phyloP scores from a whole-genome alignment of 2,888 invertebrate genomes.

The Phytoseiulus persimilis region DNA sequence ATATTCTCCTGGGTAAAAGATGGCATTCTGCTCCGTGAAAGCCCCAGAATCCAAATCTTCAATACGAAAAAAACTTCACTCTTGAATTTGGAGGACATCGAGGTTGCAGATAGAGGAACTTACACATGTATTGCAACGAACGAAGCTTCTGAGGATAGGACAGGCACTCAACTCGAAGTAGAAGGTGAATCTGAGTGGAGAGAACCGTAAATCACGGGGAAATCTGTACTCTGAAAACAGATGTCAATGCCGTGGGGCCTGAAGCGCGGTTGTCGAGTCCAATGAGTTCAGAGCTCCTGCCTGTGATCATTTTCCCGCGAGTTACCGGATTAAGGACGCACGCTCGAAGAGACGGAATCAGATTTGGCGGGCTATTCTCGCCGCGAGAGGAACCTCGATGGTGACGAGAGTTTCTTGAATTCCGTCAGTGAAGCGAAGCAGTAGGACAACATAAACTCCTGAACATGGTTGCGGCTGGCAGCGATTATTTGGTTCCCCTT shows the following conservation, averaged over 20 bases:
- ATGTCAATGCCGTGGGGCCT: no score
- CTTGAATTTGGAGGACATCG: neutral
- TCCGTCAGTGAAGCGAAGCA: neutral
- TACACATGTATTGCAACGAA: constrained; percentile 28
- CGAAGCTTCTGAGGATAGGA: constrained; percentile 14
- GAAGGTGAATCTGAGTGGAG: neutral
- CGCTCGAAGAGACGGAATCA: neutral
- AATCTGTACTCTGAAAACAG: no score
- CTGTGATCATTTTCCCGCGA: no score
- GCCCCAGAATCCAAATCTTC: neutral
- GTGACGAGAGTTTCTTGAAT: neutral
- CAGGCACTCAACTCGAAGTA: neutral
- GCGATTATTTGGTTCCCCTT: neutral
- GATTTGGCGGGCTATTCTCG: neutral
- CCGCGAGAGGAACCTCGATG: neutral
- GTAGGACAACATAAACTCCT: neutral
- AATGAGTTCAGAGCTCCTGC: no score
- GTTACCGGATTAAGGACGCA: no score
- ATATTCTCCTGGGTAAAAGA: neutral
- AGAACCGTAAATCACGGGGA: no score
- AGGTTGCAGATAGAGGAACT: neutral
- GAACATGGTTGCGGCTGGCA: neutral
- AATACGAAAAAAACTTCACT: constrained; percentile 8
- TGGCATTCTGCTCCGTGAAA: neutral
- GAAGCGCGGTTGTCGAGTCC: no score